Evolutionary conservation across 2,113 vertebrate genomes (phyloP).

Genomic region (Trogon melanurus): DNA sequence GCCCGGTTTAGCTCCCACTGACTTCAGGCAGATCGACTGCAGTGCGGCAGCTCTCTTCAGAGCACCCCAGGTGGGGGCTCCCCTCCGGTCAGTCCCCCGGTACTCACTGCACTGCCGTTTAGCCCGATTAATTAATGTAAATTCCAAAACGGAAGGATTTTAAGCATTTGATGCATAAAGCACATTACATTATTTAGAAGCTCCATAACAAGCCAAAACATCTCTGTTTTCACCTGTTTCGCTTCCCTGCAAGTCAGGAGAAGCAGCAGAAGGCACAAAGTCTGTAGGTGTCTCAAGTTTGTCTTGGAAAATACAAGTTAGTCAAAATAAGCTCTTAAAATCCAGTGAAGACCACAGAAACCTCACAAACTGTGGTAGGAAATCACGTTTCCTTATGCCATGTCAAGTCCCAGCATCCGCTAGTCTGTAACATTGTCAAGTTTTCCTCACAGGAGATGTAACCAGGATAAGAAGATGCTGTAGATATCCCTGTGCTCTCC

Average conservation of each 20-base stretch:
- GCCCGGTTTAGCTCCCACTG: not conserved
- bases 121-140: not conserved
- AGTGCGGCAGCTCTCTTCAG: not conserved
- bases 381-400: not conserved
- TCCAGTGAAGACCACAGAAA: not conserved
- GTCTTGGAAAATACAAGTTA: not conserved
- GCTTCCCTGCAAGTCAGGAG: not conserved
- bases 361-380: not conserved
- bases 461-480: not conserved
- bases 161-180: not conserved
- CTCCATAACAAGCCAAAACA: not conserved
- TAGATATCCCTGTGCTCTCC: not conserved
- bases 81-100: rapidly evolving
- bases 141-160: not conserved
- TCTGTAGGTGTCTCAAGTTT: not conserved
- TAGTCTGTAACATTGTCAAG: not conserved
- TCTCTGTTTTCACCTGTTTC: not conserved
- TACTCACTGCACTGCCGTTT: not conserved
- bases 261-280: not conserved
- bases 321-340: not conserved
- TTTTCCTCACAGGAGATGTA: not conserved
- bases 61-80: rapidly evolving
- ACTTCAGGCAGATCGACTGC: rapidly evolving
- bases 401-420: not conserved
- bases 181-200: not conserved